Evolutionary conservation across 2,888 invertebrate species (phyloP).

Genomic region (Netelia melanura): DNA sequence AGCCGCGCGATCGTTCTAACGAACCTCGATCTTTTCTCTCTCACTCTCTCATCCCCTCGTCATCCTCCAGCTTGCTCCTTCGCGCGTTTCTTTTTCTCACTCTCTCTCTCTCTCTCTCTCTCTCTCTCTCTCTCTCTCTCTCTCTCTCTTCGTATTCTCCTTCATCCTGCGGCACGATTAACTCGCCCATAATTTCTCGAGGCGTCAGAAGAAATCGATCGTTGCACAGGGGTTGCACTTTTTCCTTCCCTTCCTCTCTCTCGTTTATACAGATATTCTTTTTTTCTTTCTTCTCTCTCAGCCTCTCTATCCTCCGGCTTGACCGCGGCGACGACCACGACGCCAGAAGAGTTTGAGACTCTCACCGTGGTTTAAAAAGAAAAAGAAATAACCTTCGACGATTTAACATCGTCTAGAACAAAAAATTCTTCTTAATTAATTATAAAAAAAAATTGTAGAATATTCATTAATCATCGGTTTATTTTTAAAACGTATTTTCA

Average conservation of each 20-base stretch:
- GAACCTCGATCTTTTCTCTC: slow-evolving; percentile 46
- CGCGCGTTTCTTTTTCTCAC: neutral
- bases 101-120: neutral
- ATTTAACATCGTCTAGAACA: too few relatives aligned
- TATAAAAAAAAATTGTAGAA: too few relatives aligned
- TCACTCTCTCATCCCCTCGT: slow-evolving; percentile 1
- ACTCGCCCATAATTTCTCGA: slow-evolving; percentile 59
- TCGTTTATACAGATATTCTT: neutral
- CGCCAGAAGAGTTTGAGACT: slow-evolving; percentile 6
- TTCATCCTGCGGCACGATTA: slow-evolving; percentile 47
- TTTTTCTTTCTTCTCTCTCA: neutral
- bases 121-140: neutral
- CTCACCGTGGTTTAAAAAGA: too few relatives aligned
- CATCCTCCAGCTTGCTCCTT: slow-evolving; percentile 21
- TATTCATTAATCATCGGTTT: too few relatives aligned
- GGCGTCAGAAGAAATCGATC: slow-evolving; percentile 58
- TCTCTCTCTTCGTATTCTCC: slow-evolving; percentile 14
- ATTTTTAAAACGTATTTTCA: too few relatives aligned
- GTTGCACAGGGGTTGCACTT: slow-evolving; percentile 22
- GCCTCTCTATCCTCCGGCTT: neutral
- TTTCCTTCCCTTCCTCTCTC: neutral
- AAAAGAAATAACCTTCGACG: too few relatives aligned
- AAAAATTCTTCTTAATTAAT: too few relatives aligned
- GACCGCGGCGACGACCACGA: neutral
- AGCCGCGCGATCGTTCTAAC: slow-evolving; percentile 59